phyloP scores from a whole-genome alignment of 2,113 vertebrate genomes.

The Equus quagga region DNA sequence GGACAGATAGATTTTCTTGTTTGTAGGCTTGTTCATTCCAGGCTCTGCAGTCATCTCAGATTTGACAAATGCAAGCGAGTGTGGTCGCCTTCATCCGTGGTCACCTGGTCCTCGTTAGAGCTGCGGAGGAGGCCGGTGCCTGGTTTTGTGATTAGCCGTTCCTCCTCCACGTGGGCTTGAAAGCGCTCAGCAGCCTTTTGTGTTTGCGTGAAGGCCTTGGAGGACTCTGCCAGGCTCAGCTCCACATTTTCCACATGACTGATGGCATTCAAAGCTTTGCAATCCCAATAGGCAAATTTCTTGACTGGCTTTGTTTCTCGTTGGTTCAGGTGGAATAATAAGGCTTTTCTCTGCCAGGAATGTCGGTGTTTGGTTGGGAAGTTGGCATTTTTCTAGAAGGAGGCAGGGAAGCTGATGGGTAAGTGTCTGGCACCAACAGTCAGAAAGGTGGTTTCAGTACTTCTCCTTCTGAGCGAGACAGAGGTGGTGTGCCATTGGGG shows the following conservation, averaged over 20 bases:
- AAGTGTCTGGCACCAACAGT: background rate
- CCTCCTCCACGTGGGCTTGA: background rate
- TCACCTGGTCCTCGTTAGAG: constrained; percentile 70
- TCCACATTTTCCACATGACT: constrained; percentile 64
- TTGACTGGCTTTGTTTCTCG: constrained; percentile 49
- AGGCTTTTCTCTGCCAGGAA: constrained; percentile 44
- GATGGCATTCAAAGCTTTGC: constrained; percentile 52
- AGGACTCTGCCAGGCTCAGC: background rate
- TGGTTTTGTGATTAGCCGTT: background rate
- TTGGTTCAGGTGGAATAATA: constrained; percentile 72
- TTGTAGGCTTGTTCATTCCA: constrained; percentile 18
- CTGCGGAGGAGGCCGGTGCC: constrained; percentile 8
- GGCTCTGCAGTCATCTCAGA: background rate
- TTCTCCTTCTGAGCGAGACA: background rate
- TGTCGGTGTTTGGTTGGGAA: constrained; percentile 43
- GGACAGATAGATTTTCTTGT: background rate
- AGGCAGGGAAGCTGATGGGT: background rate
- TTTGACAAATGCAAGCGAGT: background rate
- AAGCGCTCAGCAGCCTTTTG: background rate
- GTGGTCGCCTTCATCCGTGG: background rate
- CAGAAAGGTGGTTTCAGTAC: background rate
- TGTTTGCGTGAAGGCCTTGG: constrained; percentile 16
- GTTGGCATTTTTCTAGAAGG: background rate
- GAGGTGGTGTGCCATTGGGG: no score
- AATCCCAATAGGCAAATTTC: constrained; percentile 56